Evolutionary conservation across 2,888 invertebrate genomes (phyloP).

Genomic region (Isoperla grammatica): DNA sequence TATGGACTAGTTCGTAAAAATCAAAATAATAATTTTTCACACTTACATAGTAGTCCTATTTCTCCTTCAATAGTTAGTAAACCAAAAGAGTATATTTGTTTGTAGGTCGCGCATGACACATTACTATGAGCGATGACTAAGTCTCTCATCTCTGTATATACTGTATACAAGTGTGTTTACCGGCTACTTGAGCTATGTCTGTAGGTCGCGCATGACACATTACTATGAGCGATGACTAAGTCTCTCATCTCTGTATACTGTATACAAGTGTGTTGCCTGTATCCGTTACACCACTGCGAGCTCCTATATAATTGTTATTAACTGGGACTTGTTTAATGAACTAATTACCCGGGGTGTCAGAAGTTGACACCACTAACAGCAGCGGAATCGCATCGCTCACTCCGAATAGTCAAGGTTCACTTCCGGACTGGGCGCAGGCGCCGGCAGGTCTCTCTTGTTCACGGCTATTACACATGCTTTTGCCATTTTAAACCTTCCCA

Average conservation of each 20-base stretch:
- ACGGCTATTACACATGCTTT: too few species aligned
- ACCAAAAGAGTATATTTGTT: too few species aligned
- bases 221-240: neutral
- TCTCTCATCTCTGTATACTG: neutral
- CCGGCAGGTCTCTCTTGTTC: too few species aligned
- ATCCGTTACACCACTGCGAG: neutral
- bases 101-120: neutral
- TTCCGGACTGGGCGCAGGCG: too few species aligned
- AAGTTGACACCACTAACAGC: constrained; percentile 19
- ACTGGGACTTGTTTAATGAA: constrained; percentile 25
- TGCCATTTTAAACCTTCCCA: too few species aligned
- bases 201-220: neutral
- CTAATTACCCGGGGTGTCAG: constrained; percentile 22
- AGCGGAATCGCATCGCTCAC: constrained; percentile 11
- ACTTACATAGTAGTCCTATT: too few species aligned
- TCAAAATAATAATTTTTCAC: too few species aligned
- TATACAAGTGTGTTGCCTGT: neutral
- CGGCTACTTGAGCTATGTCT: too few species aligned
- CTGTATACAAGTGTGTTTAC: neutral
- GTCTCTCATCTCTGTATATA: neutral
- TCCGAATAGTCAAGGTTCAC: neutral
- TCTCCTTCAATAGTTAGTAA: too few species aligned
- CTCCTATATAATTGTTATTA: constrained; percentile 14
- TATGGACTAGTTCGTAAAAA: too few species aligned
- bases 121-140: neutral